Percentiles rank a stretch among this genome's conserved stretches.
Evolutionary conservation across 1,140 invertebrate species (phyloP).

Genomic region (Platyura marginata): DNA sequence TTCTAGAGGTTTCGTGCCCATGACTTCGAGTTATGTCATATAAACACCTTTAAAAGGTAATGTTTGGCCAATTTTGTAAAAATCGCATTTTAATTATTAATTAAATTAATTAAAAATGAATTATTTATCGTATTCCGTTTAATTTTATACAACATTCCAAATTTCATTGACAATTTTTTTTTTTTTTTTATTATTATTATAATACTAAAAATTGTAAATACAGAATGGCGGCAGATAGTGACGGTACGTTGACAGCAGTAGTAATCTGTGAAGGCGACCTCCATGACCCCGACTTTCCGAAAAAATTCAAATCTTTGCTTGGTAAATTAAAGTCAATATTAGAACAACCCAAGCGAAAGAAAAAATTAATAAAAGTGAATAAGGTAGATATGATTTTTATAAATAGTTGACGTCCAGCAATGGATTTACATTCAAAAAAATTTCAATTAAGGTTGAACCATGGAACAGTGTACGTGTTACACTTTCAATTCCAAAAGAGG

Average conservation of each 20-base stretch:
- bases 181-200: too few species aligned
- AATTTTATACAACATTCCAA: not conserved
- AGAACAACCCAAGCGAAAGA: conserved; percentile 3
- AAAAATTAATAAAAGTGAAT: conserved; percentile 5
- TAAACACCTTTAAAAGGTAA: too few species aligned
- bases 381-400: too few species aligned
- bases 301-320: conserved; percentile 4
- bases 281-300: conserved; percentile 5
- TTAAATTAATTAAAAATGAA: not conserved
- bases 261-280: conserved; percentile 6
- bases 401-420: too few species aligned
- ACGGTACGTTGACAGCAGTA: conserved; percentile 6
- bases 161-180: not conserved
- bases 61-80: too few species aligned
- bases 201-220: not conserved
- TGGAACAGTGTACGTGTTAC: conserved; percentile 96
- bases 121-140: not conserved
- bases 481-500: conserved; percentile 88
- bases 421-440: too few species aligned
- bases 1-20: too few species aligned
- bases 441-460: conserved; percentile 63
- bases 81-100: too few species aligned
- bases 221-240: conserved; percentile 6
- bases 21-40: too few species aligned
- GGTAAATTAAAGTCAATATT: conserved; percentile 3